Evolutionary conservation across 2,113 vertebrate genomes (phyloP).

Genomic region (Cryptoleucopteryx plumbea): DNA sequence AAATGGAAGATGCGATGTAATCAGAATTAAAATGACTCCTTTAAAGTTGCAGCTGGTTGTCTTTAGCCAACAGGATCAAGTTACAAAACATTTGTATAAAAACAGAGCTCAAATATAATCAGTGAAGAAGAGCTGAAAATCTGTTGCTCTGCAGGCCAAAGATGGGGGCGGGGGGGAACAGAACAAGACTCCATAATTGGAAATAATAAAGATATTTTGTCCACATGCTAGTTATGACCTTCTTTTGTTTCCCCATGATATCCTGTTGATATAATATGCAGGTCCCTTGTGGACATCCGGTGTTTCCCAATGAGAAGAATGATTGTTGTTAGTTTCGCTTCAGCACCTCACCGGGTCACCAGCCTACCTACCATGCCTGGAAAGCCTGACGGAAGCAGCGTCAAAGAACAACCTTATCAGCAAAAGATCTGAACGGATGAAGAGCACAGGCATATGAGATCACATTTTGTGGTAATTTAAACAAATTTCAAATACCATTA

Average conservation of each 20-base stretch:
- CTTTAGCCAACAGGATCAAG: background rate
- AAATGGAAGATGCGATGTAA: background rate
- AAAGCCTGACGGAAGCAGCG: background rate
- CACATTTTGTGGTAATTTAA: slow-evolving; percentile 26
- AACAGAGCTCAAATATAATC: background rate
- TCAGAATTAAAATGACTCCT: background rate
- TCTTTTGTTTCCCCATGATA: slow-evolving; percentile 41
- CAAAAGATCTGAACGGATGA: slow-evolving; percentile 25
- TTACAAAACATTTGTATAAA: background rate
- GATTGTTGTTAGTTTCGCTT: slow-evolving; percentile 14
- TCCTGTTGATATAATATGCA: slow-evolving; percentile 53
- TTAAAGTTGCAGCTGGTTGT: background rate
- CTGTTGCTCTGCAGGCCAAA: background rate
- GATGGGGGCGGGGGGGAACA: background rate
- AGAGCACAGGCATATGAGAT: background rate
- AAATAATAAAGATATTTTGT: background rate
- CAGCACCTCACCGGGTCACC: background rate
- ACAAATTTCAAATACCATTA: background rate
- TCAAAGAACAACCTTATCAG: slow-evolving; percentile 24
- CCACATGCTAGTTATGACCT: background rate
- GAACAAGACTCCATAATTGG: slow-evolving; percentile 33
- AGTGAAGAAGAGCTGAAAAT: background rate
- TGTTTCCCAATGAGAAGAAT: slow-evolving; percentile 20
- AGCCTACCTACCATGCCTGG: background rate
- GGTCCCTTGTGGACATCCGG: slow-evolving; percentile 12